Base-by-base conservation (phyloP, 1,140 invertebrate species). In the Orchestia grillus region DNA sequence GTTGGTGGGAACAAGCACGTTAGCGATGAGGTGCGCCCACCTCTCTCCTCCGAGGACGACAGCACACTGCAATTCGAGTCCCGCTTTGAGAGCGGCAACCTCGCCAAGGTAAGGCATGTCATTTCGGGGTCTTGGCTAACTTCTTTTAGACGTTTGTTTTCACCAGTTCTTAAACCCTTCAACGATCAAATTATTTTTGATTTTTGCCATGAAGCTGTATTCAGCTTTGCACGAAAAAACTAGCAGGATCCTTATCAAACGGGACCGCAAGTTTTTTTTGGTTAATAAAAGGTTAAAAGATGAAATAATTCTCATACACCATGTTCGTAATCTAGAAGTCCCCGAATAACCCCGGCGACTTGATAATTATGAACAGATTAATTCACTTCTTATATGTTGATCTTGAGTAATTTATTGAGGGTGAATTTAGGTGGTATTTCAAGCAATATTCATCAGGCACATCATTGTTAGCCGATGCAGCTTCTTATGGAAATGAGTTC, bases 71-170 rank as follows among this genome's bases (percentile, higher is more conserved):
- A 98, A 96, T 99, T 99, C 97, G 99, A 99, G 97, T 99, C 99
- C 28, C 98, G 99, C 97, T 99, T 99, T 97, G 99, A 99, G 97
- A 99, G 98, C 96, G 99, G 99, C 77, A 99, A 99, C 97, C 98
- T 99, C 96, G 98, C 99, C 6, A 99, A 99, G 96, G 96, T 97
- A 90, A 8, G 88, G 88, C 88, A 90, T 42, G 88, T 8, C 88
- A 23, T 77, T 77, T 77, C 28, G 62, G 11, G 11, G 28, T 28
- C 28, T 77, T 19, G 62, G 28, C 1, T 77, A 23, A 28, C 62
- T 77, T 3, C 62, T 77, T 77, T 77, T 36, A 23, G 62, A 77
- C 36, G 11, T 15, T 77, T 28, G 3, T 77, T 36, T 53, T 53
- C 47, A 19, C n/a, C n/a, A n/a, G n/a, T n/a, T 15, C 62, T 15